Conservation (phyloP, 1,140 invertebrate genomes). For the Cydia splendana region DNA sequence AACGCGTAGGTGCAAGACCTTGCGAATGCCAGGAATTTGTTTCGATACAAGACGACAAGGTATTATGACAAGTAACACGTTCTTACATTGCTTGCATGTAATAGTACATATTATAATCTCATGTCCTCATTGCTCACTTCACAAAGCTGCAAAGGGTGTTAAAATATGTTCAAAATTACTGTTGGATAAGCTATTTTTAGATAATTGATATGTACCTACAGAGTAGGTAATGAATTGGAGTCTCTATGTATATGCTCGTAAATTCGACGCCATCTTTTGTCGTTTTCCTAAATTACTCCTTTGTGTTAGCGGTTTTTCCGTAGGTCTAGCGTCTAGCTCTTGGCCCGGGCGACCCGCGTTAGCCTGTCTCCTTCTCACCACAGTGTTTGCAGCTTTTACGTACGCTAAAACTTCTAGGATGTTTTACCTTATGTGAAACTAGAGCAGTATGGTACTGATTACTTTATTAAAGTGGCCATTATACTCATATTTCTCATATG, state of each 20-base stretch:
- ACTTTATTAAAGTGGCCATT: no score
- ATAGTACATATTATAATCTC: neutral
- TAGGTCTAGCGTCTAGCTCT: constrained; percentile 10
- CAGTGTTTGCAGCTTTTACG: neutral
- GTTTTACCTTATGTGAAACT: neutral
- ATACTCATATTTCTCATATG: neutral
- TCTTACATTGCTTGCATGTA: neutral
- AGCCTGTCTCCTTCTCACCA: neutral
- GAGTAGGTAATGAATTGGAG: neutral
- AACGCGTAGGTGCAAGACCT: constrained; percentile 6
- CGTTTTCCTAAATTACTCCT: constrained; percentile 7
- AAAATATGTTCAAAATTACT: neutral
- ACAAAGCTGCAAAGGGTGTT: neutral
- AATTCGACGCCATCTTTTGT: neutral
- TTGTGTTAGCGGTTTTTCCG: constrained; percentile 4
- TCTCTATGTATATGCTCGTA: neutral
- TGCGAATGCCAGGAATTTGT: constrained; percentile 15
- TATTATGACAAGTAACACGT: neutral
- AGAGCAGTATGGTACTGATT: neutral
- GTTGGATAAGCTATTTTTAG: no score
- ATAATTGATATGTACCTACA: neutral
- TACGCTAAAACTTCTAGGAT: neutral
- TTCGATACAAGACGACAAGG: neutral
- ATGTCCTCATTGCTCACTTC: neutral
- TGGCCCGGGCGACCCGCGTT: neutral